Evolutionary conservation across 2,888 invertebrate species (phyloP), one percentile per base, ranked within the genome.

Genomic region (Baronia brevicornis): DNA sequence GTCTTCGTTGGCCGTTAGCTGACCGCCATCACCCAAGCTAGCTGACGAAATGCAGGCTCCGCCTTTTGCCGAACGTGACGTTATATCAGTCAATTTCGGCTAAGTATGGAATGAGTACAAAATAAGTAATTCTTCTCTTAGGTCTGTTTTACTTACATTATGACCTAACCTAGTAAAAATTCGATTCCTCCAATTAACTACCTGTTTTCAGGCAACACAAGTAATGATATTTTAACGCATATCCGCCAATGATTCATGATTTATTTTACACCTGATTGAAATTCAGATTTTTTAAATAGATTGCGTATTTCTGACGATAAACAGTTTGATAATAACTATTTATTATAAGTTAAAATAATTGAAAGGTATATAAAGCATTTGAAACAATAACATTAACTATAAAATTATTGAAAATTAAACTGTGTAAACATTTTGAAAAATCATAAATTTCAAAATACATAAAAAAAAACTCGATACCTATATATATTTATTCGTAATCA

Each of bases 1-100:
- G 43, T 34, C 35, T 39, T 46, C 43, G 48, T 48, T 60, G 65
- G 73, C 77, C 79, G 77, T 78, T 79, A 73, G 68, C 75, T 75
- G 75, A 82, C 82, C 84, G 84, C 84, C 84, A 84, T 80, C 77
- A 71, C 71, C 71, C 71, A 69, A 73, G 73, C 72, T 60, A 62
- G 60, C 57, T 59, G 60, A 58, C 59, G 55, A 53, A 50, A 48
- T 48, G 55, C 37, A 64, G 72, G 61, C 74, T 70, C 72, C 77
- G 64, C 78, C 78, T 77, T 65, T 62, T 54, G 51, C 44, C 42
- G 50, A 61, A 56, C 58, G 56, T 31, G 23, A 36, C 26, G 22
- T 65, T 60, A 60, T 51, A 54, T 48, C 36, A 39, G 30, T 36
- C 40, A 36, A 46, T 49, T 44, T 32, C 42, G n/a, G n/a, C 37